Base-by-base conservation (phyloP, 2,888 invertebrate species). In the Chymomyza caudatula region DNA sequence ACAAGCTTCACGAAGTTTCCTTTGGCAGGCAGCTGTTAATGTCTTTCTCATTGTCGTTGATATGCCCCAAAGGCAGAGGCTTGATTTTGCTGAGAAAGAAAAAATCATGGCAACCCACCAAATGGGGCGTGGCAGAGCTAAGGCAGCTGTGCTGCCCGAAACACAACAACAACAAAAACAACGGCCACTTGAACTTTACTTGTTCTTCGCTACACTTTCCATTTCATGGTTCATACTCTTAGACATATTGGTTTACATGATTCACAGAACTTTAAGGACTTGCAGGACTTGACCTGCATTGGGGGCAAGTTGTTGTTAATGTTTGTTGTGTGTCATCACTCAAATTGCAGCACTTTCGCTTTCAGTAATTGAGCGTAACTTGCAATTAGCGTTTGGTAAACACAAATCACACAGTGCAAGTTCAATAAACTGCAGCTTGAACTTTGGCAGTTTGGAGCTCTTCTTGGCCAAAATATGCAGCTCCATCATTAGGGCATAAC, bases 271-370 rank as follows among this genome's bases (percentile, higher is more conserved):
- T n/a, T n/a, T n/a, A n/a, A n/a, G n/a, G n/a, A n/a, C n/a, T n/a
- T n/a, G n/a, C n/a, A n/a, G n/a, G n/a, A 19, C 64, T 69, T 78
- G 65, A 37, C 29, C 59, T 58, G 17, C 65, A 62, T 3, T 53
- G n/a, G 29, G 8, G 4, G 60, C 4, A 61, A 63, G 59, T 77
- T 61, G 47, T 25, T 4, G 25, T 25, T 37, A 37, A 37, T 37
- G 29, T 11, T 37, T 8, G 11, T 68, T 71, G 63, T 76, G 74
- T 85, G 69, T 23, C 71, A 83, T 83, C 77, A 81, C 77, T 85
- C 80, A 79, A 73, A 67, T 80, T 83, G 68, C 86, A 80, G 80
- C 73, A 83, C 77, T 83, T 85, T 80, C 71, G 62, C 69, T 68
- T 71, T 51, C 54, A 15, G 53, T 68, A 65, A 57, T 54, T 42